These are phyloP conservation scores for Pachyrhynchus sulphureomaculatus DNA, from an alignment of 1,140 invertebrate genomes.

Conservation along the genomic window DNA sequence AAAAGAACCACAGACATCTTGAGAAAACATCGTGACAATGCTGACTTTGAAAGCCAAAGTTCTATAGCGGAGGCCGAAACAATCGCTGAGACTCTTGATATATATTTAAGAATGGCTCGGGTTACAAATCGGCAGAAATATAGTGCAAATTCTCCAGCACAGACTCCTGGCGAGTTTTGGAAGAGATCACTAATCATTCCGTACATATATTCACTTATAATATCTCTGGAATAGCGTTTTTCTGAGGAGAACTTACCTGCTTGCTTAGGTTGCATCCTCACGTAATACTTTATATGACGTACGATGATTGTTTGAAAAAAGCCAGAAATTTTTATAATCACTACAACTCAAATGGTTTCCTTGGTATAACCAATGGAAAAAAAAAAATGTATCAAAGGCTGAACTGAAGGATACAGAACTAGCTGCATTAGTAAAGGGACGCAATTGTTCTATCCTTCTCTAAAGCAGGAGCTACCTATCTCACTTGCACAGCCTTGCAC, in stretches of 20 bases:
- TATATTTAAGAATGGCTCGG: background rate
- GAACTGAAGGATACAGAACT: conserved; percentile 1
- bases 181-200: too few species aligned
- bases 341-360: conserved; percentile 1
- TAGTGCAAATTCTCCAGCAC: too few species aligned
- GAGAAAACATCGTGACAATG: too few species aligned
- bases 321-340: background rate
- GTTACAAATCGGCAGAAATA: background rate
- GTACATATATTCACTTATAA: too few species aligned
- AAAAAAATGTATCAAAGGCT: background rate
- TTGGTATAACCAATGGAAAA: conserved; percentile 3
- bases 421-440: background rate
- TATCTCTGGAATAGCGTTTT: too few species aligned
- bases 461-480: background rate
- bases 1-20: too few species aligned
- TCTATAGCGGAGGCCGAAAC: background rate
- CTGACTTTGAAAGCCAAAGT: background rate
- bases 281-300: too few species aligned
- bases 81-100: background rate
- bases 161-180: too few species aligned
- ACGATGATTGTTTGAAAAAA: background rate
- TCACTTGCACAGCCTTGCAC: conserved; percentile 1
- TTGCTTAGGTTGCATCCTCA: too few species aligned
- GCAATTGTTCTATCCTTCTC: background rate
- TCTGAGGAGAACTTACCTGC: too few species aligned